A percentile compares a stretch with the other conserved stretches of the same genome.
These are phyloP conservation scores for Apodemus speciosus DNA, from an alignment of 2,113 vertebrate species.

Conservation along the genomic window DNA sequence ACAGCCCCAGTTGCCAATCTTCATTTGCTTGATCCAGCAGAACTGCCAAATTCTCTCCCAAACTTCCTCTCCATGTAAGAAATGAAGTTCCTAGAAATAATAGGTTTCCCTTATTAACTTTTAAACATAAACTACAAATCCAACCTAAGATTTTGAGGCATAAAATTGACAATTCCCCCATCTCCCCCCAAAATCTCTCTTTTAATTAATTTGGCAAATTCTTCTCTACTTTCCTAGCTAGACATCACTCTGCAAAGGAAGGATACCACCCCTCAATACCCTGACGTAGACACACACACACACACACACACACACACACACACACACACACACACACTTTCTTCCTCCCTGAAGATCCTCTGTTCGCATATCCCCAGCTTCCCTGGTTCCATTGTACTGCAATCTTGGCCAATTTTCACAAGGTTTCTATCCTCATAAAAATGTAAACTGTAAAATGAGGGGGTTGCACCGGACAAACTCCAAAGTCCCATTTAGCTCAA, in stretches of 20 bases:
- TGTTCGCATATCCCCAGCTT: background rate
- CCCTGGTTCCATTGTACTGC: background rate
- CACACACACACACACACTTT: background rate
- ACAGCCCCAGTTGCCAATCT: constrained; percentile 48
- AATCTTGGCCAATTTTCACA: constrained; percentile 31
- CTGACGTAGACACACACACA: background rate
- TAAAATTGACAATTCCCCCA: background rate
- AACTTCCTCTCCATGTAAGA: constrained; percentile 67
- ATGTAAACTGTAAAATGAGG: constrained; percentile 50
- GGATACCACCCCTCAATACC: background rate
- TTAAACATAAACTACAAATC: constrained; percentile 63
- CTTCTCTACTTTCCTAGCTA: background rate
- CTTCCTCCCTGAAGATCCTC: background rate
- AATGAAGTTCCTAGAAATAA: constrained; percentile 65
- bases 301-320: background rate
- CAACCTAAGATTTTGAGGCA: background rate
- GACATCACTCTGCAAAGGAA: background rate
- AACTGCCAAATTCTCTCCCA: background rate
- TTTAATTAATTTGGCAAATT: constrained; percentile 42
- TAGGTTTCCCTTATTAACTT: constrained; percentile 48
- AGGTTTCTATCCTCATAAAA: constrained; percentile 15
- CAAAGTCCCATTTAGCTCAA: constrained; percentile 54
- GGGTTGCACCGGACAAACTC: constrained; percentile 43
- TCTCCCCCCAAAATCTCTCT: background rate
- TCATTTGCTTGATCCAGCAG: background rate